phyloP scores from a whole-genome alignment of 2,797 vertebrate species.

The Epinephelus coioides region DNA sequence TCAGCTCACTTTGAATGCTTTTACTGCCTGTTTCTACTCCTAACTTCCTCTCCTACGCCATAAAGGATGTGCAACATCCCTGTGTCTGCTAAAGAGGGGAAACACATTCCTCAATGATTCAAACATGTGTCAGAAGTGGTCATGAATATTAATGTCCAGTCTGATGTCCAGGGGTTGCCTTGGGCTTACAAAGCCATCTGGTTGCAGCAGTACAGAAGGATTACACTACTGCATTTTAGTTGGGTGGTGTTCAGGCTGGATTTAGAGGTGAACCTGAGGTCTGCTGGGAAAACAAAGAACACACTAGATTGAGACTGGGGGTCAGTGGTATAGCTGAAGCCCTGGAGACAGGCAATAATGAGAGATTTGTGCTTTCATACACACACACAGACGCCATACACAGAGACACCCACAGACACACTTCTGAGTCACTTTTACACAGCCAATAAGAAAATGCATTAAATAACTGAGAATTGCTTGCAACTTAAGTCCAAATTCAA shows the following conservation, averaged over 20 bases:
- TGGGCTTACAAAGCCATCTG: conserved; percentile 60
- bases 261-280: conserved; percentile 63
- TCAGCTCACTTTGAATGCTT: conserved; percentile 31
- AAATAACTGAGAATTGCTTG: conserved; percentile 35
- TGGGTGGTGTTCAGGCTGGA: conserved; percentile 46
- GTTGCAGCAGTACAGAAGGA: conserved; percentile 48
- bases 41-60: conserved; percentile 14
- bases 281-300: conserved; percentile 51
- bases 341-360: conserved; percentile 43
- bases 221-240: conserved; percentile 53
- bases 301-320: conserved; percentile 25
- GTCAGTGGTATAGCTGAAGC: conserved; percentile 42
- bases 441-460: conserved; percentile 20
- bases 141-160: conserved; percentile 74
- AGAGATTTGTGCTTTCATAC: conserved; percentile 45
- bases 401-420: conserved; percentile 16
- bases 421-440: conserved; percentile 10
- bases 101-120: conserved; percentile 64
- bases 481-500: not conserved
- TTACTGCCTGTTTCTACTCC: conserved; percentile 16
- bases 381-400: not conserved
- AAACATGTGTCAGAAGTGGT: conserved; percentile 58
- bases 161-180: conserved; percentile 59
- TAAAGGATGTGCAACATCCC: conserved; percentile 27
- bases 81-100: conserved; percentile 39